These are phyloP conservation scores for Anser cygnoides DNA, from an alignment of 2,113 vertebrate species.

Conservation along the genomic window DNA sequence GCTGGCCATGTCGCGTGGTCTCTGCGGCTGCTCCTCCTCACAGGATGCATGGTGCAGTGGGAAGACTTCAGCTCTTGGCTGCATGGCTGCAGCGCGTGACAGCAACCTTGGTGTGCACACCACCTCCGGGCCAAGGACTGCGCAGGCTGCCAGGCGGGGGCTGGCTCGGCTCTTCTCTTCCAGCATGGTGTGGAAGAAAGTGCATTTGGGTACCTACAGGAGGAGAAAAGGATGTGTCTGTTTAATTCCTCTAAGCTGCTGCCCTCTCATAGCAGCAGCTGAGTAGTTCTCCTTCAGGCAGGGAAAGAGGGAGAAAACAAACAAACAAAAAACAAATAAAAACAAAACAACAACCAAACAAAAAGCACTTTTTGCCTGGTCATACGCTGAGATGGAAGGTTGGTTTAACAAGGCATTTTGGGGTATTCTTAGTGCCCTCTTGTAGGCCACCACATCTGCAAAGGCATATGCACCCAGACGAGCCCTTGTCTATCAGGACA, in stretches of 20 bases:
- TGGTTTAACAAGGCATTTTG: not conserved
- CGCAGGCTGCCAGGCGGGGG: no score
- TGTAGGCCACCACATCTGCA: not conserved
- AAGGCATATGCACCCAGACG: accelerated
- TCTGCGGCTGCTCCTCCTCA: not conserved
- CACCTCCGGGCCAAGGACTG: no score
- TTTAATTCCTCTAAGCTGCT: not conserved
- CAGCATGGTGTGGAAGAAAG: not conserved
- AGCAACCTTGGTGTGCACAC: not conserved
- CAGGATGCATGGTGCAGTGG: not conserved
- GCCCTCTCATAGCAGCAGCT: not conserved
- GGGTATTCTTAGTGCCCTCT: not conserved
- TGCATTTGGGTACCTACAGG: not conserved
- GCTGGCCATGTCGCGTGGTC: not conserved
- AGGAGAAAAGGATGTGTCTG: not conserved
- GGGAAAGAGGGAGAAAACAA: not conserved
- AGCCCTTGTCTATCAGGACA: not conserved
- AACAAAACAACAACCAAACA: no score
- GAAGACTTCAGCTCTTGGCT: not conserved
- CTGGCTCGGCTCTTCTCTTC: not conserved
- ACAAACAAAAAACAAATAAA: no score
- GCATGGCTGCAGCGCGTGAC: no score
- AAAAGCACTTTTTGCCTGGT: not conserved
- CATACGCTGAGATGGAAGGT: not conserved
- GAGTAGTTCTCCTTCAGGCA: not conserved